Conservation (phyloP, 1,140 invertebrate genomes). For the Sitophilus oryzae region DNA sequence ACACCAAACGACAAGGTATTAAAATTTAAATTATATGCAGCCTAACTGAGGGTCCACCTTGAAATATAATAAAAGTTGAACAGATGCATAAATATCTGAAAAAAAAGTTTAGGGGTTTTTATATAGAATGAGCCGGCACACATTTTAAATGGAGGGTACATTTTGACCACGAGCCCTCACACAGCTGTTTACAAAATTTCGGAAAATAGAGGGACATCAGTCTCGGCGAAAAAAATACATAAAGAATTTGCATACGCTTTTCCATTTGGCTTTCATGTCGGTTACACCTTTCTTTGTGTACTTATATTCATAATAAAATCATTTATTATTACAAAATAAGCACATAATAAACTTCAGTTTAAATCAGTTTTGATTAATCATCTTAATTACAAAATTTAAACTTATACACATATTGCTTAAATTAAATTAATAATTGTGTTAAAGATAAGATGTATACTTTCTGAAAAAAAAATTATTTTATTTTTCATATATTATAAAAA, state of each 20-base stretch:
- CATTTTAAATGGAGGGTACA: slow-evolving; percentile 18
- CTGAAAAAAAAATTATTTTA: too few relatives aligned
- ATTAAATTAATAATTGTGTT: too few relatives aligned
- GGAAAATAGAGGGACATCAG: slow-evolving; percentile 18
- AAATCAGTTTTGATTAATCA: too few relatives aligned
- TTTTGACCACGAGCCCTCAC: slow-evolving; percentile 18
- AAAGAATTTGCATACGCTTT: slow-evolving; percentile 13
- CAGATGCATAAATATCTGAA: slow-evolving; percentile 20
- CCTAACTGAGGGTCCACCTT: background rate
- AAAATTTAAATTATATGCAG: slow-evolving; percentile 8
- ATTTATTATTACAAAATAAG: too few relatives aligned
- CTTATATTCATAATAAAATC: too few relatives aligned
- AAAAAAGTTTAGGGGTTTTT: slow-evolving; percentile 16
- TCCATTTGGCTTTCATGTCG: slow-evolving; percentile 1
- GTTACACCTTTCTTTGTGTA: background rate
- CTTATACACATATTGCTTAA: background rate
- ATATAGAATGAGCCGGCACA: slow-evolving; percentile 10
- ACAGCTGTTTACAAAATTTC: slow-evolving; percentile 21
- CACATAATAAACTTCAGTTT: too few relatives aligned
- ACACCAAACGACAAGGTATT: background rate
- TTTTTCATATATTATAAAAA: too few relatives aligned
- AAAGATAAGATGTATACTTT: too few relatives aligned
- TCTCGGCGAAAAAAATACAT: slow-evolving; percentile 1
- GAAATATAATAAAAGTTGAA: slow-evolving; percentile 14
- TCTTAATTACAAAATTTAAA: background rate